Percentiles rank a stretch among this genome's conserved stretches.
Evolutionary conservation across 2,797 vertebrate species (phyloP).

Genomic region (Silurus aristotelis): DNA sequence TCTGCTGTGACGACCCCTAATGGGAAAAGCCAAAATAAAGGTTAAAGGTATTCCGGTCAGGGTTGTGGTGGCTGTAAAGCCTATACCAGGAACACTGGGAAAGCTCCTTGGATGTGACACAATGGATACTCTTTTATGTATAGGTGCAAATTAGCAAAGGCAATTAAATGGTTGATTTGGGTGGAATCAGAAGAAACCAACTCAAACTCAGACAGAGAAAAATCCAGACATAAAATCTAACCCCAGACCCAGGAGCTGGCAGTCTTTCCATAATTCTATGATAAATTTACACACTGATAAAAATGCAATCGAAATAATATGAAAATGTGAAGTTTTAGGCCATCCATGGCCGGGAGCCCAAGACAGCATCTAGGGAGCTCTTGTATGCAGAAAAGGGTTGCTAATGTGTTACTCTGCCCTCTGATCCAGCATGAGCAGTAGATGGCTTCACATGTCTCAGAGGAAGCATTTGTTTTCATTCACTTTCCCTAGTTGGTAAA

Average conservation of each 20-base stretch:
- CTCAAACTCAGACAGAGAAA: neutral
- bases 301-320: neutral
- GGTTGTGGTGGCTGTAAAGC: neutral
- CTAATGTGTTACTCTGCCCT: neutral
- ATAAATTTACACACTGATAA: neutral
- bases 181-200: neutral
- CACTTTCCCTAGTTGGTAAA: neutral
- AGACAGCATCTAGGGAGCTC: neutral
- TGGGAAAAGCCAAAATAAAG: no score
- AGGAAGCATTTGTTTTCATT: neutral
- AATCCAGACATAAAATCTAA: neutral
- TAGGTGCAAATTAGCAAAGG: neutral
- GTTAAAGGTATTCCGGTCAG: neutral
- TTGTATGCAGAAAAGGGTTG: neutral
- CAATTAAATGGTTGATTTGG: no score
- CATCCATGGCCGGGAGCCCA: neutral
- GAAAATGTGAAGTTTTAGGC: neutral
- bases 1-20: no score
- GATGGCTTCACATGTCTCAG: neutral
- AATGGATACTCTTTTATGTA: no score
- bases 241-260: neutral
- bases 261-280: constrained; percentile 4
- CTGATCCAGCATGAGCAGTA: neutral
- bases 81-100: neutral
- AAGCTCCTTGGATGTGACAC: neutral